These are phyloP conservation scores for Crotophaga sulcirostris DNA, from an alignment of 2,113 vertebrate species.

Conservation along the genomic window DNA sequence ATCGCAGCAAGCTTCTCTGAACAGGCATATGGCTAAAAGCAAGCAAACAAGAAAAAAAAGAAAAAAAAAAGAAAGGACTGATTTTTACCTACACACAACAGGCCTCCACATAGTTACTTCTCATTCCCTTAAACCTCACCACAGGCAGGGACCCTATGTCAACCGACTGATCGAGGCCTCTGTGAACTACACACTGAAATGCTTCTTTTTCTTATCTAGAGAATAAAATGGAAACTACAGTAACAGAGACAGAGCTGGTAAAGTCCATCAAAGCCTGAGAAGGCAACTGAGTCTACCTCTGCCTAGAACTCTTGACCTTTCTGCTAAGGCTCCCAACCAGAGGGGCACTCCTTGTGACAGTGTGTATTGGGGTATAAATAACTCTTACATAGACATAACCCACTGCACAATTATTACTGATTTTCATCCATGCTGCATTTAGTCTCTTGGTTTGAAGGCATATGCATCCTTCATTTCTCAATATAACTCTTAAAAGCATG, in stretches of 20 bases:
- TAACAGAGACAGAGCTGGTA: not conserved
- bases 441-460: not conserved
- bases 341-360: not conserved
- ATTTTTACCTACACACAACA: not conserved
- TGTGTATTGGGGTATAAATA: not conserved
- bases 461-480: not conserved
- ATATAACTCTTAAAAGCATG: not conserved
- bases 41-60: not conserved
- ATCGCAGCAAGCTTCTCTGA: not conserved
- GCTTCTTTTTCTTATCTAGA: constrained; percentile 12
- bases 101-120: not conserved
- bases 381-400: not conserved
- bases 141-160: not conserved
- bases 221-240: constrained; percentile 39
- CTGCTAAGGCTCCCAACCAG: not conserved
- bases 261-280: constrained; percentile 34
- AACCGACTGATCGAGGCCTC: not conserved
- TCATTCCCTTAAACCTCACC: constrained; percentile 25
- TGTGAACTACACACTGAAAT: not conserved
- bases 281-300: not conserved
- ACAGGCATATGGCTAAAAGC: not conserved
- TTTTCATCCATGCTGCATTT: not conserved
- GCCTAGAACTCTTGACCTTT: not conserved
- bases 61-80: not conserved
- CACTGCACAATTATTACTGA: not conserved